Conservation (phyloP, 2,888 invertebrate genomes). For the Habrosyne pyritoides region DNA sequence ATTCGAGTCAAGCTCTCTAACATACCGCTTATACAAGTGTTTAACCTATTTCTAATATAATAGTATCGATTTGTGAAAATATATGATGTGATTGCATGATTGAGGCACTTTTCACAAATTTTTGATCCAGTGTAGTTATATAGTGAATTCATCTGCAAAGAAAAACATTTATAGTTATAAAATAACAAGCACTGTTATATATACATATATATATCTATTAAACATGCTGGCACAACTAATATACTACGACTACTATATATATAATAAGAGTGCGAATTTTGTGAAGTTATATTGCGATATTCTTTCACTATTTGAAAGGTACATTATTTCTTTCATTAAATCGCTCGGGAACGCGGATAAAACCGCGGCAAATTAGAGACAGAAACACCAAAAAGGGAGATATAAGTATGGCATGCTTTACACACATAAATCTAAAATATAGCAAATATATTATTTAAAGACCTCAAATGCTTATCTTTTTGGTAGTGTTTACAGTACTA, state of each 20-base stretch:
- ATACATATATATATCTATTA: background rate
- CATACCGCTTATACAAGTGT: slow-evolving; percentile 59
- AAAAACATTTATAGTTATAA: slow-evolving; percentile 33
- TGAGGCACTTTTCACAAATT: slow-evolving; percentile 70
- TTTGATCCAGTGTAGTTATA: slow-evolving; percentile 63
- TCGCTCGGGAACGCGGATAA: too few relatives aligned
- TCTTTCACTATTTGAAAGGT: too few relatives aligned
- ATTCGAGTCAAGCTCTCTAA: slow-evolving; percentile 50
- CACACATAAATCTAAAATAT: too few relatives aligned
- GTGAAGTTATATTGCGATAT: too few relatives aligned
- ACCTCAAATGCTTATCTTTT: too few relatives aligned
- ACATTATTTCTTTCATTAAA: too few relatives aligned
- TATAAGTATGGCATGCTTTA: too few relatives aligned
- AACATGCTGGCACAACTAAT: background rate
- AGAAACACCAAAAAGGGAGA: too few relatives aligned
- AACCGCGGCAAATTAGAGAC: too few relatives aligned
- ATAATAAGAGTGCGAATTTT: background rate
- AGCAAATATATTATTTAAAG: too few relatives aligned
- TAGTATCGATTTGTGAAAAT: slow-evolving; percentile 59
- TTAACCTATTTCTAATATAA: slow-evolving; percentile 57
- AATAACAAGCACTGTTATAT: slow-evolving; percentile 10
- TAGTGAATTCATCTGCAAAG: slow-evolving; percentile 67
- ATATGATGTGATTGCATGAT: slow-evolving; percentile 62
- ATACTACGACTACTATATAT: background rate
- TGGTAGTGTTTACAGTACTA: too few relatives aligned